A percentile compares a stretch with the other conserved stretches of the same genome.
Conservation (phyloP, 2,888 invertebrate species). For the Hirtodrosophila confusa region DNA sequence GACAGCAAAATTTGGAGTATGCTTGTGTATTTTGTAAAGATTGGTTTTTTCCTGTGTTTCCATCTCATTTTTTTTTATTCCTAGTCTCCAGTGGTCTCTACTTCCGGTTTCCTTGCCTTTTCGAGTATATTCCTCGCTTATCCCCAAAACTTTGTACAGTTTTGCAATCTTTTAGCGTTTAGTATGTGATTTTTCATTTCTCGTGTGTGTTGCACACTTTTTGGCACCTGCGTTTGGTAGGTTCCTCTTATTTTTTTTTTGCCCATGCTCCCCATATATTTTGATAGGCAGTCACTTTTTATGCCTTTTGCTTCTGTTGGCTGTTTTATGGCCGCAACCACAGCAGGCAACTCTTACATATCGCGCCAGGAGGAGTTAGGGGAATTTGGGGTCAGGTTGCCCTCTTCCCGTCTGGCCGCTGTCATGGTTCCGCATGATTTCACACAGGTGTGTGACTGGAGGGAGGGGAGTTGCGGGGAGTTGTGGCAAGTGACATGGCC, state of each 20-base stretch:
- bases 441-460: slow-evolving; percentile 59
- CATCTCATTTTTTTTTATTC: neutral
- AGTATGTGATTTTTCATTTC: slow-evolving; percentile 71
- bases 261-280: slow-evolving; percentile 60
- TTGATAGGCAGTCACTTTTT: slow-evolving; percentile 76
- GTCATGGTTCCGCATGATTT: slow-evolving; percentile 73
- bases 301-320: slow-evolving; percentile 56
- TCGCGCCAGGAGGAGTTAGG: neutral
- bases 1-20: too few species aligned
- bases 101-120: slow-evolving; percentile 7
- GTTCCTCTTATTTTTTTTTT: slow-evolving; percentile 22
- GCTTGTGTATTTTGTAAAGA: too few species aligned
- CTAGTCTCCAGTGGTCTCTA: neutral
- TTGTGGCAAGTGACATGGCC: slow-evolving; percentile 56
- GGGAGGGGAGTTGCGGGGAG: neutral
- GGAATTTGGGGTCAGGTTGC: slow-evolving; percentile 11
- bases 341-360: slow-evolving; percentile 59
- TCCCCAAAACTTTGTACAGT: slow-evolving; percentile 16
- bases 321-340: slow-evolving; percentile 76
- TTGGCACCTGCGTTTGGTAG: slow-evolving; percentile 63
- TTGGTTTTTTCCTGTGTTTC: too few species aligned
- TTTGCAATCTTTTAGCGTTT: slow-evolving; percentile 70
- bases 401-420: slow-evolving; percentile 49
- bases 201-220: slow-evolving; percentile 59
- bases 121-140: neutral